Evolutionary conservation across 2,888 invertebrate species (phyloP).

Genomic region (Drosophila barbarae): DNA sequence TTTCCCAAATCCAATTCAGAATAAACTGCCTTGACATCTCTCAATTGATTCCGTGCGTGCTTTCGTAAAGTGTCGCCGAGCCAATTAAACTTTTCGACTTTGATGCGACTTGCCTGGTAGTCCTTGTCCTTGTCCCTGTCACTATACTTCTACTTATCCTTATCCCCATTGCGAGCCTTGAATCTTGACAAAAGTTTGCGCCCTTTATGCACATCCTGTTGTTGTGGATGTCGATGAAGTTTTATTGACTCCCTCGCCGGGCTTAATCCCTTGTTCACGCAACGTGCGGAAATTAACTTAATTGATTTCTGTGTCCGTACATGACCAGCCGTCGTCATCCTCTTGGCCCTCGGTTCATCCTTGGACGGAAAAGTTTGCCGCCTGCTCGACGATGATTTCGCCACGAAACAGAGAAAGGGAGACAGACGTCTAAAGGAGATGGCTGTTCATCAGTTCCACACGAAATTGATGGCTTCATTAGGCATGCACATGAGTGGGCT

Average conservation of each 20-base stretch:
- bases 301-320: constrained; percentile 78
- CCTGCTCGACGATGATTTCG: constrained; percentile 29
- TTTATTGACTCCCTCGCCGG: constrained; percentile 63
- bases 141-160: constrained; percentile 16
- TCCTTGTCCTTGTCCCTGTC: constrained; percentile 22
- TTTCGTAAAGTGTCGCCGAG: constrained; percentile 58
- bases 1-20: neutral
- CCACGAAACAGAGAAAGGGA: constrained; percentile 5
- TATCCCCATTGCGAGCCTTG: constrained; percentile 10
- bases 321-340: constrained; percentile 66
- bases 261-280: constrained; percentile 48
- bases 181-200: constrained; percentile 48
- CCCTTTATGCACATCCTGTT: constrained; percentile 65
- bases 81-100: constrained; percentile 71
- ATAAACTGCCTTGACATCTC: constrained; percentile 8
- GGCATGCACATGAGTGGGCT: constrained; percentile 65
- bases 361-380: constrained; percentile 44
- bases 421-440: constrained; percentile 22
- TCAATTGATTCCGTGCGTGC: constrained; percentile 55
- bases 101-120: constrained; percentile 41
- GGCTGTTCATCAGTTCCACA: constrained; percentile 57
- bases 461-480: constrained; percentile 64
- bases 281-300: constrained; percentile 79
- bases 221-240: constrained; percentile 59
- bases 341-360: constrained; percentile 3